phyloP scores from a whole-genome alignment of 1,140 invertebrate genomes.

The Platyscapa corneri region DNA sequence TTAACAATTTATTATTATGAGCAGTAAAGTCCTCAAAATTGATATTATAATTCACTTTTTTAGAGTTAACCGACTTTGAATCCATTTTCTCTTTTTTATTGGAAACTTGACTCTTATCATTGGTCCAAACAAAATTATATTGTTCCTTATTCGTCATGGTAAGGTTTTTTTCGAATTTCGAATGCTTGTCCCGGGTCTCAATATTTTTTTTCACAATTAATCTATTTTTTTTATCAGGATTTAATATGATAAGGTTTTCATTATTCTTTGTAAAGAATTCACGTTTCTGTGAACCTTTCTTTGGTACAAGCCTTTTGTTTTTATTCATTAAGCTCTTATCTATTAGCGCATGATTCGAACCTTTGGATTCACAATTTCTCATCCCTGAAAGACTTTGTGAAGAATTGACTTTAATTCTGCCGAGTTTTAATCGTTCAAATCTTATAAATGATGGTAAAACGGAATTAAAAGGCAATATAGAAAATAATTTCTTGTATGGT shows the following conservation, averaged over 20 bases:
- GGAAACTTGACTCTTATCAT: no score
- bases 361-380: not conserved
- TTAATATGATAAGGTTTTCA: not conserved
- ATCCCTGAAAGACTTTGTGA: no score
- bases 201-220: not conserved
- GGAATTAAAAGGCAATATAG: not conserved
- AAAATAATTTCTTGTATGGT: not conserved
- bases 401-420: not conserved
- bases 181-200: not conserved
- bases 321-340: not conserved
- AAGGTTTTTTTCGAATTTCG: not conserved
- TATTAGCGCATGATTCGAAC: not conserved
- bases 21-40: no score
- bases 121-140: no score
- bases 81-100: no score
- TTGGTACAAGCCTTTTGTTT: not conserved
- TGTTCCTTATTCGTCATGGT: not conserved
- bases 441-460: not conserved
- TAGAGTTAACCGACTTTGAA: no score
- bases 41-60: no score
- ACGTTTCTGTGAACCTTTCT: not conserved
- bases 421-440: not conserved
- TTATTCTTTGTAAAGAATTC: not conserved
- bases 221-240: not conserved
- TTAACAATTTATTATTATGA: no score